Base-by-base conservation (phyloP, 2,113 vertebrate genomes). In the Trogon melanurus region DNA sequence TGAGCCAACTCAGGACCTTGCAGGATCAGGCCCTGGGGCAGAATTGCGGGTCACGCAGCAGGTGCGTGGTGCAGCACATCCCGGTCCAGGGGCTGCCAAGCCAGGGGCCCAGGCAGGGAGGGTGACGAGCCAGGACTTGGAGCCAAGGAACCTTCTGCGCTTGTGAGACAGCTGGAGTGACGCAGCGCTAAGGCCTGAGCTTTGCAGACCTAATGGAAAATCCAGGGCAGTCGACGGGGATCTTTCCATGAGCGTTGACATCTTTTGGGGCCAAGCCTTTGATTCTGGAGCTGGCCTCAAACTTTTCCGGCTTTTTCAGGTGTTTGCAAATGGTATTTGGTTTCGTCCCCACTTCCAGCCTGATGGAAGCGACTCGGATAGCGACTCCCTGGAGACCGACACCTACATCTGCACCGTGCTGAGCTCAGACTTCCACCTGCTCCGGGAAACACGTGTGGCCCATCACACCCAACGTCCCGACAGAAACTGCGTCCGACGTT, bases 151-250 rank as follows among this genome's bases (percentile, higher is more conserved):
- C 89, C 84, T 73, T 69, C 89, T 38, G 1, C 56, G 79, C 50
- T 15, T 78, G 72, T 25, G 66, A 58, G n/a, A 11, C 47, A 88
- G 75, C 75, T 4, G 30, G 47, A 74, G 23, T 1, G 67, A 85
- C 53, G 56, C 83, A 56, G 53, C 1, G 6, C 30, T 8, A 7
- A 41, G 34, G 60, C 82, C 58, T 11, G 15, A n/a, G 85, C 72
- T 30, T 41, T 65, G 50, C 87, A 53, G 83, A 72, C 60, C 88
- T 90, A 27, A 58, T 83, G 89, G 83, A 80, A 94, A 95, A 95
- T 32, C 67, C 94, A 65, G 65, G 48, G 48, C 91, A 20, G 38
- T 19, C 71, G 51, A 14, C 5, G 34, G 45, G 54, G 82, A 34
- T 1, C 17, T 90, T 79, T 88, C 85, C 88, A 69, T 21, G 41